A percentile compares a stretch with the other conserved stretches of the same genome.
phyloP scores from a whole-genome alignment of 2,888 invertebrate genomes.

The Epistrophella euchroma region DNA sequence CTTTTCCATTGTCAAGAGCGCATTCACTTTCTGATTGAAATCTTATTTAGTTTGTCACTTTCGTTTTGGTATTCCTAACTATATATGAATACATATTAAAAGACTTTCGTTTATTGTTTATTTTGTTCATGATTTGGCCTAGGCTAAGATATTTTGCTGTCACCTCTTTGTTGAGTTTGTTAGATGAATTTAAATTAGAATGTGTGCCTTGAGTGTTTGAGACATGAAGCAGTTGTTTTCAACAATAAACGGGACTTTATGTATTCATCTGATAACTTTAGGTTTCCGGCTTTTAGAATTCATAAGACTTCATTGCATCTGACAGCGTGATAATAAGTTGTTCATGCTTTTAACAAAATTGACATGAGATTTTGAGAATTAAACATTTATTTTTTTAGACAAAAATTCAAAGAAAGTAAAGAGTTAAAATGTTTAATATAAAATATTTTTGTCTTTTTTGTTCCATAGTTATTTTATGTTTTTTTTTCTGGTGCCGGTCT shows the following conservation, averaged over 20 bases:
- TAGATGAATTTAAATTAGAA: constrained; percentile 26
- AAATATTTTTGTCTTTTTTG: no score
- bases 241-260: neutral
- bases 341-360: neutral
- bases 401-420: no score
- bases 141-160: constrained; percentile 2
- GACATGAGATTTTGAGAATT: no score
- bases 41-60: constrained; percentile 55
- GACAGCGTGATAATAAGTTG: neutral
- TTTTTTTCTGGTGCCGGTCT: no score
- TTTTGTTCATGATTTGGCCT: constrained; percentile 33
- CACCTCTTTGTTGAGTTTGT: constrained; percentile 1
- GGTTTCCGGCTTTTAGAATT: constrained; percentile 2
- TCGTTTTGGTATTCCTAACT: constrained; percentile 27
- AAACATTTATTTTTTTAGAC: no score
- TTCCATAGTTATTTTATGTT: no score
- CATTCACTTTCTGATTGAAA: constrained; percentile 60
- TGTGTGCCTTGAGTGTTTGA: neutral
- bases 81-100: neutral
- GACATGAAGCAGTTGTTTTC: neutral
- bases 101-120: constrained; percentile 61
- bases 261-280: neutral
- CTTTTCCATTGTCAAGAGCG: constrained; percentile 22
- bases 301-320: neutral
- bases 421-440: no score